Evolutionary conservation across 2,888 invertebrate species (phyloP).

Genomic region (Didymodactylos carnosus): DNA sequence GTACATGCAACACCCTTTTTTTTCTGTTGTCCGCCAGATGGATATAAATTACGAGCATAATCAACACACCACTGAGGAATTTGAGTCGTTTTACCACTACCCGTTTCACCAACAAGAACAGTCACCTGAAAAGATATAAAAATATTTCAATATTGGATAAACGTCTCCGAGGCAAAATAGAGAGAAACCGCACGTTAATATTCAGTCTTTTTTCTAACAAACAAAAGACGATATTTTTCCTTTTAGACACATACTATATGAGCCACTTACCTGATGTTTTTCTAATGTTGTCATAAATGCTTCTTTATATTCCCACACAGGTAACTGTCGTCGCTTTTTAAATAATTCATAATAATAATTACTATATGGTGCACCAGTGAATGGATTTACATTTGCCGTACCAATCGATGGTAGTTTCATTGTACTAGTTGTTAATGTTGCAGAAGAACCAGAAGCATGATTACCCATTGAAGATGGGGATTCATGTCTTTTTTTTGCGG

Average conservation of each 20-base stretch:
- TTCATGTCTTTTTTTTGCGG: too few relatives aligned
- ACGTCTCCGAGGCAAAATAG: too few relatives aligned
- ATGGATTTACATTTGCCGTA: constrained; percentile 7
- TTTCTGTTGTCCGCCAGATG: background rate
- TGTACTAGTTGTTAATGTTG: too few relatives aligned
- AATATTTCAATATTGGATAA: too few relatives aligned
- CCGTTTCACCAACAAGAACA: constrained; percentile 38
- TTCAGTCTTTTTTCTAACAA: too few relatives aligned
- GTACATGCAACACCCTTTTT: constrained; percentile 63
- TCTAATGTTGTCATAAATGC: constrained; percentile 84
- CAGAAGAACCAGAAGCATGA: too few relatives aligned
- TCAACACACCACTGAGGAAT: constrained; percentile 70
- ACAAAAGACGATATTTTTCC: too few relatives aligned
- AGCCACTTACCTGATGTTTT: constrained; percentile 78
- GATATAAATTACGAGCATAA: constrained; percentile 24
- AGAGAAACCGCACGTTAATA: too few relatives aligned
- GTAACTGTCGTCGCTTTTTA: constrained; percentile 66
- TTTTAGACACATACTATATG: too few relatives aligned
- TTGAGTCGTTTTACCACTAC: constrained; percentile 96
- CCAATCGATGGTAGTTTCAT: too few relatives aligned
- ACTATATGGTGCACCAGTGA: constrained; percentile 59
- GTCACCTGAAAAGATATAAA: too few relatives aligned
- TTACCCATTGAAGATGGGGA: too few relatives aligned
- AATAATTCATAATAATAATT: constrained; percentile 63
- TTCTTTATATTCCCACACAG: constrained; percentile 89